These are phyloP conservation scores for Electrona antarctica DNA, from an alignment of 2,113 vertebrate species.

Conservation along the genomic window DNA sequence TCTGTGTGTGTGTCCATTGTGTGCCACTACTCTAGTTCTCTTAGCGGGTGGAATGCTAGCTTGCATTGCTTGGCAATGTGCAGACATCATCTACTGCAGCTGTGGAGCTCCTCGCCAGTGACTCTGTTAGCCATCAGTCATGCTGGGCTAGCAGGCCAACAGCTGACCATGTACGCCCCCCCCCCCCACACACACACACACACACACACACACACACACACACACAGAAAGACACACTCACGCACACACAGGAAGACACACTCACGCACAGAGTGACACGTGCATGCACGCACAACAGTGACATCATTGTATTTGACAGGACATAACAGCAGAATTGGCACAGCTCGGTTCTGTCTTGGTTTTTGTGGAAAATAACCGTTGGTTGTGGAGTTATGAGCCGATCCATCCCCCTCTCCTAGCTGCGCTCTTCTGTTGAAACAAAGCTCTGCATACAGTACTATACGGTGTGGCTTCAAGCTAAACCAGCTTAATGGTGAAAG, in stretches of 20 bases:
- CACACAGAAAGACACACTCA: constrained; percentile 11
- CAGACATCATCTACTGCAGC: constrained; percentile 54
- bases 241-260: not conserved
- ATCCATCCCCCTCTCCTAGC: not conserved
- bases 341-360: constrained; percentile 6
- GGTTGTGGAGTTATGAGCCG: constrained; percentile 12
- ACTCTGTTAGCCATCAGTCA: constrained; percentile 66
- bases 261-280: not conserved
- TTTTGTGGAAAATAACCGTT: constrained; percentile 27
- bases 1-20: not conserved
- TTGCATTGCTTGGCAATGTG: constrained; percentile 32
- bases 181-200: not conserved
- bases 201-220: constrained; percentile 1
- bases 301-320: constrained; percentile 59
- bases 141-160: constrained; percentile 43
- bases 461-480: not conserved
- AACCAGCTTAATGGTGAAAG: not conserved
- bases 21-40: constrained; percentile 12
- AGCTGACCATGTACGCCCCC: constrained; percentile 56
- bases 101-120: constrained; percentile 57
- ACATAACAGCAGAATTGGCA: constrained; percentile 48
- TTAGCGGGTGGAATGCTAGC: constrained; percentile 29
- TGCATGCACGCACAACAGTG: constrained; percentile 30
- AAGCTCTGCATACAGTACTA: not conserved
- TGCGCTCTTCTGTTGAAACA: constrained; percentile 5